Evolutionary conservation across 2,888 invertebrate species (phyloP), one percentile per base, ranked within the genome.

Genomic region (Agonum fuliginosum): DNA sequence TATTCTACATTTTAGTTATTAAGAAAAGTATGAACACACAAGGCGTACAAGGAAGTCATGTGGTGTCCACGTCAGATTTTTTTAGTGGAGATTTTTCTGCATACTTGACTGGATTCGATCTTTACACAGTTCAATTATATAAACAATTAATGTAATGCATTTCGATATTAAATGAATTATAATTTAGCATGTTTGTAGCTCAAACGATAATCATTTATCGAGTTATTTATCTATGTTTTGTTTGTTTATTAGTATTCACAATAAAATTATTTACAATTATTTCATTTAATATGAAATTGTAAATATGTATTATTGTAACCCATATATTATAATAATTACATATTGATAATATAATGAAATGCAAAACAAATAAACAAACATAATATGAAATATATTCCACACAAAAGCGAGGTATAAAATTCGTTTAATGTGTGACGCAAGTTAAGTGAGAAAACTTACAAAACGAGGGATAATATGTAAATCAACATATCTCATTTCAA

Each of bases 401-500:
- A 30, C 8, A 8, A 5, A 5, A 30, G 8, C 30, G 30, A 5
- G 30, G 30, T 30, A 30, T 1, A 41, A n/a, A 12, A 43, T 14
- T 43, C 14, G 14, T 5, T 14, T 1, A 2, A 43, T 43, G 17
- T 43, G 14, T 12, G 43, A 43, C 79, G 78, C 79, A 78, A 80
- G 80, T 78, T 78, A 79, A 78, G 78, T 76, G 65, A 67, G 75
- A 80, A 78, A 79, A 78, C 78, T 79, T 81, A 79, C 80, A 78
- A 41, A 37, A 69, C 79, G 71, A n/a, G 19, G 73, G 80, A 80
- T 81, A 80, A 81, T 80, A 81, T 81, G 80, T 80, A 81, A 79
- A 81, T 81, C 80, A 79, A 79, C 78, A 79, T 79, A 80, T 80
- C 78, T 80, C 80, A 80, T 80, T 80, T 78, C 78, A 72, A 54